Percentiles rank a stretch among this genome's conserved stretches.
phyloP scores from a whole-genome alignment of 2,113 vertebrate genomes.

The Ictalurus furcatus region DNA sequence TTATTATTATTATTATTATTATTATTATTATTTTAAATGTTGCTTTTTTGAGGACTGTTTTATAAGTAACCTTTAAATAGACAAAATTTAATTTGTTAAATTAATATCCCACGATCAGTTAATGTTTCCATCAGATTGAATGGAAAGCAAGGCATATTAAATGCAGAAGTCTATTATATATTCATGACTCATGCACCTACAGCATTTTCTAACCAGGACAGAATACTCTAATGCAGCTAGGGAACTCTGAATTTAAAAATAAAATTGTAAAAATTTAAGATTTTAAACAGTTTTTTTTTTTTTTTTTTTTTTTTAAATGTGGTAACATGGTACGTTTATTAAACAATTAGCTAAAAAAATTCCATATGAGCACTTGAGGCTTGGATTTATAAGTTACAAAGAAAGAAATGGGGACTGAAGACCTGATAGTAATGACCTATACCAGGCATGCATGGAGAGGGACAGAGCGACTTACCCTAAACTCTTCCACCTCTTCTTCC shows the following conservation, averaged over 20 bases:
- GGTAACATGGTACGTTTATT: not conserved
- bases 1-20: too few species aligned
- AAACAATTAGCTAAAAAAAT: not conserved
- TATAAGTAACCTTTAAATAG: not conserved
- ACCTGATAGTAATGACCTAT: constrained; percentile 15
- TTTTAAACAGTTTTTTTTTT: not conserved
- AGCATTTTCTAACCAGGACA: not conserved
- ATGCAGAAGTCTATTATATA: not conserved
- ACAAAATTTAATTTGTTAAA: too few species aligned
- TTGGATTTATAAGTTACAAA: not conserved
- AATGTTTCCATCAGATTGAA: not conserved
- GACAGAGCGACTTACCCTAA: constrained; percentile 88
- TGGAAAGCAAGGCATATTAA: not conserved
- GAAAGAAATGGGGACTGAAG: constrained; percentile 1
- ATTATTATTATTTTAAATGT: not conserved
- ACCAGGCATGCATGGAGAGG: constrained; percentile 1
- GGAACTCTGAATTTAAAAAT: not conserved
- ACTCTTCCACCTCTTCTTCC: constrained; percentile 99
- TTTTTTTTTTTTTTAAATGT: not conserved
- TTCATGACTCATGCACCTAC: not conserved
- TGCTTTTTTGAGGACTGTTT: not conserved
- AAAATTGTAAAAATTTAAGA: not conserved
- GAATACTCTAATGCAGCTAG: not conserved
- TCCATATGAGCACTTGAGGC: not conserved
- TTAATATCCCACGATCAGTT: not conserved